Conservation (phyloP, 2,888 invertebrate species). For the Ochropleura leucogaster region DNA sequence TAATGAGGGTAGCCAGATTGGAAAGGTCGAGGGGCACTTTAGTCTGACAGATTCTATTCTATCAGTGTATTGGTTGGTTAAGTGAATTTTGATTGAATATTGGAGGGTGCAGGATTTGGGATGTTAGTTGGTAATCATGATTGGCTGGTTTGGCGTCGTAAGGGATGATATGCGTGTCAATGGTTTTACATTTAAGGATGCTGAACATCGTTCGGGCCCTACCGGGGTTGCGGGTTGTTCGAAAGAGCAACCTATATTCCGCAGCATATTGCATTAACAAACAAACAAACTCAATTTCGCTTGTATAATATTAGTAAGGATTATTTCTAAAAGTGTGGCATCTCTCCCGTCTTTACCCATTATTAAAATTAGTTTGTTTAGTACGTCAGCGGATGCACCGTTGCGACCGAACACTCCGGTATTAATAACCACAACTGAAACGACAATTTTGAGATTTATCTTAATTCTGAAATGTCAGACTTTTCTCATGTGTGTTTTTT, state of each 20-base stretch:
- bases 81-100: constrained; percentile 45
- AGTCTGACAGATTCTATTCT: constrained; percentile 31
- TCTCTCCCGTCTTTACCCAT: neutral
- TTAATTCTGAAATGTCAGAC: neutral
- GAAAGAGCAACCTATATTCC: too few relatives aligned
- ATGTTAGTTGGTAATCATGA: constrained; percentile 4
- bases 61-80: constrained; percentile 27
- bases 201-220: too few relatives aligned
- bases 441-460: neutral
- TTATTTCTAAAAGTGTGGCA: too few relatives aligned
- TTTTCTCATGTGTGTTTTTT: neutral
- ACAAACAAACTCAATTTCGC: too few relatives aligned
- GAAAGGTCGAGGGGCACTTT: constrained; percentile 40
- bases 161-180: too few relatives aligned
- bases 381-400: constrained; percentile 40
- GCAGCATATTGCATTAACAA: too few relatives aligned
- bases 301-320: too few relatives aligned
- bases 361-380: constrained; percentile 10
- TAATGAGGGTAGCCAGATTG: constrained; percentile 54
- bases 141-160: neutral
- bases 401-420: neutral
- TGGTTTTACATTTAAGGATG: too few relatives aligned
- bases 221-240: too few relatives aligned
- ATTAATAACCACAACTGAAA: constrained; percentile 43
- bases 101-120: constrained; percentile 4